Conservation (phyloP, 2,113 vertebrate species). For the Zapus hudsonius region DNA sequence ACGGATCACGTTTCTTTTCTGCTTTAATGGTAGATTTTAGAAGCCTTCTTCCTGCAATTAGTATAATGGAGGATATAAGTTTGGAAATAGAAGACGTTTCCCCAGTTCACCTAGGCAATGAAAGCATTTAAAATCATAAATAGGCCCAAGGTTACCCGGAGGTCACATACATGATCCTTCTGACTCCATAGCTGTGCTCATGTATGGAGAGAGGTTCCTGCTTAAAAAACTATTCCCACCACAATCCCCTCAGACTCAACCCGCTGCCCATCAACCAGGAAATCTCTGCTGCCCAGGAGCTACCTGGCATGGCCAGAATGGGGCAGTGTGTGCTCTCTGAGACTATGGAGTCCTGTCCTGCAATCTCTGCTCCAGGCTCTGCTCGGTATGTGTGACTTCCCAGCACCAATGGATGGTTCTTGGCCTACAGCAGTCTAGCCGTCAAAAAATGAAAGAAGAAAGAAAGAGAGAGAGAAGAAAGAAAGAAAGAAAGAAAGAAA, state of each 20-base stretch:
- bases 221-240: background rate
- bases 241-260: background rate
- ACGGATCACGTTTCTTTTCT: conserved; percentile 49
- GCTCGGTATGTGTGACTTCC: background rate
- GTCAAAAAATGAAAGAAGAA: background rate
- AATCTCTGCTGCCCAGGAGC: background rate
- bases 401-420: background rate
- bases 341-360: background rate
- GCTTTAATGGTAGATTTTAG: conserved; percentile 52
- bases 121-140: conserved; percentile 64
- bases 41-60: conserved; percentile 71
- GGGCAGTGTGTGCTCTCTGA: background rate
- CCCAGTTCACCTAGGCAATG: conserved; percentile 52
- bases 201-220: conserved; percentile 13
- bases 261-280: background rate
- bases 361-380: background rate
- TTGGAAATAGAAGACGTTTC: conserved; percentile 62
- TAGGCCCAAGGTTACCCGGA: conserved; percentile 54
- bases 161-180: background rate
- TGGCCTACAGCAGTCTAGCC: background rate
- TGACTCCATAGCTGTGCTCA: background rate
- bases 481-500: no score
- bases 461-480: background rate
- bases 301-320: background rate
- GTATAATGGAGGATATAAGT: conserved; percentile 54